Base-by-base conservation (phyloP, 1,140 invertebrate species). In the Drosophila oshimai region DNA sequence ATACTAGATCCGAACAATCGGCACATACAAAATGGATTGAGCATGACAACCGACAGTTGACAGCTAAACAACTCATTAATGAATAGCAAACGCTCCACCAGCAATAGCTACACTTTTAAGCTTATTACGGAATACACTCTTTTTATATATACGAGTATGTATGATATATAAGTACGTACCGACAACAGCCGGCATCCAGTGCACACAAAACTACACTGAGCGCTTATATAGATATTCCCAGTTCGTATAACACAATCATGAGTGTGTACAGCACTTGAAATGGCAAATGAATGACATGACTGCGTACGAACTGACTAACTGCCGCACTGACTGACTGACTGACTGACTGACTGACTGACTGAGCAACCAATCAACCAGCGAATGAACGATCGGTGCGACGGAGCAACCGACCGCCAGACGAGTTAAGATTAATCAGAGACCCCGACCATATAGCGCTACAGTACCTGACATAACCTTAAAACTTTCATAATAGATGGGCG, bases 371-470 rank as follows among this genome's bases (percentile, higher is more conserved):
- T 53, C 36, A 53, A 37, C 5, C 37, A 46, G 33, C 31, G 24
- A 65, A 37, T 64, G 15, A 68, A 37, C 69, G 53, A 72, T 41
- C 53, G 53, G 28, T 20, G 12, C 13, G 57, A 41, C 49, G 26
- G 28, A 51, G 41, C 31, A 34, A 61, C 37, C 64, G 33, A 58
- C 55, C 20, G 53, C 72, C 62, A 36, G 65, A 72, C 80, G 65
- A 86, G 75, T 86, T 86, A 79, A 86, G 80, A 87, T 74, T 86
- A 86, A 86, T 86, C 81, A 86, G 76, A 74, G 68, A 79, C 81
- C 73, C 76, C 77, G 77, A 67, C 46, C 42, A 36, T 61, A 65
- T 41, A 65, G 26, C 26, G 6, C 6, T 49, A 65, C 61, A 62
- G 53, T 62, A 18, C 15, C 20, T 5, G 20, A 44, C 53, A 18